Evolutionary conservation across 2,888 invertebrate genomes (phyloP), one percentile per base, ranked within the genome.

Genomic region (Entomobrya proxima): DNA sequence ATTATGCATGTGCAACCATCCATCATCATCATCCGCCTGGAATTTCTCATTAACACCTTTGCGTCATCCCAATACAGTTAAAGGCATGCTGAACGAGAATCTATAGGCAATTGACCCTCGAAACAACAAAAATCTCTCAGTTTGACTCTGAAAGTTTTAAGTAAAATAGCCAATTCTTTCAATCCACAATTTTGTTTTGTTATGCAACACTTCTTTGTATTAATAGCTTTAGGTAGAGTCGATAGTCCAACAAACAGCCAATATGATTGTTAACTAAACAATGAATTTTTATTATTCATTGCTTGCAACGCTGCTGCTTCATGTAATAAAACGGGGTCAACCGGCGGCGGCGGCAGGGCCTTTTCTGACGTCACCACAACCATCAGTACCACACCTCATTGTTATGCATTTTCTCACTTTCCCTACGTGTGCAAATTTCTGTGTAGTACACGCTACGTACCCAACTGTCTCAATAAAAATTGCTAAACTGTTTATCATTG

Each of bases 341-440:
- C 85, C 86, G 83, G 30, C 61, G n/a, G 61, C 61, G 2, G 7
- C n/a, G 35, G 72, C 88, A 88, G 88, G 87, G 86, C 87, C 88
- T 88, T 84, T 61, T 79, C 84, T 88, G 88, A 88, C 88, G 88
- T 88, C 87, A 88, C 74, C 50, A 40, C 24, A 3, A 15, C 27
- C 27, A 55, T n/a, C n/a, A 61, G 61, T 61, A 61, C 67, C 67
- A 67, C 67, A 24, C 67, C 67, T 67, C 67, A 44, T 40, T 24
- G 15, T 47, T 47, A 15, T 24, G 9, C 27, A 69, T 74, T 76
- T 88, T 85, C 86, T 78, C 85, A 88, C 88, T 88, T 88, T 88
- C 88, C 85, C 85, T 88, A 85, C 69, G n/a, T 64, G 64, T 78
- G 47, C 27, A 77, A 27, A 9, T 47, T 2, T 47, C 47, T 47